Conservation (phyloP, 2,113 vertebrate genomes). For the Sylvicapra grimmia region DNA sequence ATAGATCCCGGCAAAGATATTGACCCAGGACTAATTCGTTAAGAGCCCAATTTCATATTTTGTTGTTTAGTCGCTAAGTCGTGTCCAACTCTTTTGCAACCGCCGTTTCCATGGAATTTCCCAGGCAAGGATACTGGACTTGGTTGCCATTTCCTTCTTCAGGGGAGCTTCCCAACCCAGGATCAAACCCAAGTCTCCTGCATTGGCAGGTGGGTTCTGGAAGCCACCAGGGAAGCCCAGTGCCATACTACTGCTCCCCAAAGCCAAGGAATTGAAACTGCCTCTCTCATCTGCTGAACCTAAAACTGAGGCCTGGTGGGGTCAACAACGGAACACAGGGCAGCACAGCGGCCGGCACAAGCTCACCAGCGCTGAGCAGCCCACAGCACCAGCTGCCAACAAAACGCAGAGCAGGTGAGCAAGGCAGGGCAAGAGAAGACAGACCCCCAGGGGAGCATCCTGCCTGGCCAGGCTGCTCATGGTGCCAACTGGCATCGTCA, state of each 20-base stretch:
- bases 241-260: not conserved
- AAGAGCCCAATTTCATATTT: not conserved
- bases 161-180: not conserved
- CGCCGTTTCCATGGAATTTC: not conserved
- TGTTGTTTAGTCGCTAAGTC: not conserved
- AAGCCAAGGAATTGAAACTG: not conserved
- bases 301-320: not conserved
- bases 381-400: rapidly evolving
- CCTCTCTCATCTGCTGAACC: not conserved
- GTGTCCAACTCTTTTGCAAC: not conserved
- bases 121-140: not conserved
- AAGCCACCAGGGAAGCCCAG: not conserved
- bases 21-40: not conserved
- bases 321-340: rapidly evolving
- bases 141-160: not conserved
- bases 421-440: not conserved
- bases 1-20: not conserved
- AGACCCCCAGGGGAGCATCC: not conserved
- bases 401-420: not conserved
- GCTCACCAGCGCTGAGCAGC: not conserved
- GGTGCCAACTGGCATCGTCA: not conserved
- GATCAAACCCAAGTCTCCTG: not conserved
- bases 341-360: not conserved
- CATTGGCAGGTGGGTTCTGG: not conserved
- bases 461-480: not conserved